Evolutionary conservation across 1,140 invertebrate species (phyloP).

Genomic region (Sitodiplosis mosellana): DNA sequence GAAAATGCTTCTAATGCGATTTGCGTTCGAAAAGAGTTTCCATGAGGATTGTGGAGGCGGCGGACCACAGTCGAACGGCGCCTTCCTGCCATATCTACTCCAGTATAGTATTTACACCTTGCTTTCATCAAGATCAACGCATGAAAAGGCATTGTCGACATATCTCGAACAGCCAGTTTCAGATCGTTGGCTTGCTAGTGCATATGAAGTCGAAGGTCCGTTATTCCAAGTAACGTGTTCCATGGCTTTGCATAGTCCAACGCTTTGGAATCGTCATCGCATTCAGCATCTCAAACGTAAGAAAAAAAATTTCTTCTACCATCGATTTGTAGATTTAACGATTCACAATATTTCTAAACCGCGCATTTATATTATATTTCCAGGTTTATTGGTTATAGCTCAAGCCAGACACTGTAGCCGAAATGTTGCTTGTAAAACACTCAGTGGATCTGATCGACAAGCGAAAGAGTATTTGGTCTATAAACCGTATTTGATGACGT

Average conservation of each 20-base stretch:
- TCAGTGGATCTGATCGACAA: slow-evolving; percentile 25
- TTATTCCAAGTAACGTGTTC: slow-evolving; percentile 70
- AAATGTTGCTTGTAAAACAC: slow-evolving; percentile 29
- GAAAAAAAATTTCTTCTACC: neutral
- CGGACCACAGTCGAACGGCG: slow-evolving; percentile 92
- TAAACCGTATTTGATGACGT: slow-evolving; percentile 72
- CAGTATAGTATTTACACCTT: slow-evolving; percentile 86
- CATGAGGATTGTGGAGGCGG: slow-evolving; percentile 94
- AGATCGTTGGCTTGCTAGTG: slow-evolving; percentile 53
- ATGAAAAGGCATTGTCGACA: slow-evolving; percentile 47
- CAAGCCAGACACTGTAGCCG: slow-evolving; percentile 51
- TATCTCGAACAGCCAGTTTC: slow-evolving; percentile 42
- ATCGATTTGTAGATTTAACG: too few species aligned
- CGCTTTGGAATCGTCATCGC: slow-evolving; percentile 45
- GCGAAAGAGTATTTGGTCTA: slow-evolving; percentile 63
- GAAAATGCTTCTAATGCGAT: slow-evolving; percentile 74
- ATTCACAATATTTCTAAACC: too few species aligned
- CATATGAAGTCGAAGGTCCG: slow-evolving; percentile 77
- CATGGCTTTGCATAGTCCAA: slow-evolving; percentile 53
- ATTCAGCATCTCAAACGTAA: slow-evolving; percentile 50
- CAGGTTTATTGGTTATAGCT: slow-evolving; percentile 48
- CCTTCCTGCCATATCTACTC: slow-evolving; percentile 83
- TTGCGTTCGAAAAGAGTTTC: slow-evolving; percentile 87
- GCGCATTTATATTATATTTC: too few species aligned
- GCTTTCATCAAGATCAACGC: slow-evolving; percentile 30